Base-by-base conservation (phyloP, 2,113 vertebrate genomes). In the Anarhynchus alexandrinus region DNA sequence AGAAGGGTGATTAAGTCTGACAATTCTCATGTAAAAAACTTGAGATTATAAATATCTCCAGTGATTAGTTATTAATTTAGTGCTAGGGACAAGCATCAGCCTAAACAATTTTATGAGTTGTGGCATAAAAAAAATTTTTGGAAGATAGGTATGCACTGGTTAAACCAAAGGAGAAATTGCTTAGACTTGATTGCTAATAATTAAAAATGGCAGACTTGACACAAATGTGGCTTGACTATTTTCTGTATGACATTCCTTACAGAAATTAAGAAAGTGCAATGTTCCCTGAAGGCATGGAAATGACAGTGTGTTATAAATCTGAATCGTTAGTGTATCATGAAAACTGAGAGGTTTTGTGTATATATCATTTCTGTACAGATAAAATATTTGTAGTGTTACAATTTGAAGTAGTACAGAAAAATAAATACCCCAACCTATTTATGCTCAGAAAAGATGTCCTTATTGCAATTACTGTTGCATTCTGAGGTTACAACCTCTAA, bases 11-110 rank as follows among this genome's bases (percentile, higher is more conserved):
- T 99, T 99, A 98, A 98, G 98, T 98, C 98, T 99, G 99, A 98
- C 99, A 98, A 98, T 98, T 97, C 98, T 98, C 85, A 94, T 98
- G 96, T 98, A 97, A 97, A 97, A 98, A 97, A 59, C 96, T 98
- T 45, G 49, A 97, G 97, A 98, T 98, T 98, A 98, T 98, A 99
- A 99, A 98, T 98, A 98, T 98, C 97, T 98, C 93, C 96, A 96
- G 97, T 98, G 97, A 98, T 98, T 98, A 97, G 98, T 98, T 98
- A 98, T 98, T 99, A 98, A 98, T 99, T 98, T 98, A 98, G 97
- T 98, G 95, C 95, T 98, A 97, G 97, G 91, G 92, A 98, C 94
- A 98, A 97, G 78, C 98, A 97, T 98, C 98, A 98, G 58, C 92
- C 86, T 97, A 94, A 98, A 97, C 76, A 96, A 86, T 96, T 98